Evolutionary conservation across 2,888 invertebrate species (phyloP), one percentile per base, ranked within the genome.

Genomic region (Rhagonycha fulva): DNA sequence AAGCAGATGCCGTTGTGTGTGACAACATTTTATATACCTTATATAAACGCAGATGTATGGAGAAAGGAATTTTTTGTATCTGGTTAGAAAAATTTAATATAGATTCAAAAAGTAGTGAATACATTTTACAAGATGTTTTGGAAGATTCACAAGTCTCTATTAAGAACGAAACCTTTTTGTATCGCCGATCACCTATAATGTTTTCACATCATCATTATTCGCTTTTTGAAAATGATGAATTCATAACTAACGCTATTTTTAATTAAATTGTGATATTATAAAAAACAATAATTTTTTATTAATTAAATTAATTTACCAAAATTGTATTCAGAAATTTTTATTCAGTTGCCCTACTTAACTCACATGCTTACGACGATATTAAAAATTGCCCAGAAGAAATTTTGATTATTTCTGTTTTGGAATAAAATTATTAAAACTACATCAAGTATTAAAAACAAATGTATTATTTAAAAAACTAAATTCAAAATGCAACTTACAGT

Each of bases 1-100:
- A 77, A 71, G 77, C 83, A 28, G 82, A 85, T 70, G 81, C 83
- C 4, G 78, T 81, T 12, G 63, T 83, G 4, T 84, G 85, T 76
- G 73, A 81, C 19, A 81, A 83, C 70, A 70, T 76, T 14, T 71
- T 84, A 19, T 84, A 83, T 71, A 84, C 84, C 5, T 74, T 84
- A 10, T 84, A 83, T 70, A 84, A 81, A 67, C 72, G 80, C n/a
- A 76, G 28, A 24, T 68, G 28, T 14, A 62, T 70, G 9, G 76
- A 68, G 24, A 70, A 32, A 60, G 60, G 67, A 63, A 47, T 14
- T 30, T 26, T 14, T 32, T 62, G 26, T 47, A 24, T 78, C 14
- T 70, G 77, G 4, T 76, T 81, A 7, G 81, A 82, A 68, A 78
- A 72, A 68, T 82, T 78, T 63, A 70, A 70, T 63, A 74, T 81